These are phyloP conservation scores for Delphinapterus leucas DNA, from an alignment of 2,113 vertebrate genomes.

Conservation along the genomic window DNA sequence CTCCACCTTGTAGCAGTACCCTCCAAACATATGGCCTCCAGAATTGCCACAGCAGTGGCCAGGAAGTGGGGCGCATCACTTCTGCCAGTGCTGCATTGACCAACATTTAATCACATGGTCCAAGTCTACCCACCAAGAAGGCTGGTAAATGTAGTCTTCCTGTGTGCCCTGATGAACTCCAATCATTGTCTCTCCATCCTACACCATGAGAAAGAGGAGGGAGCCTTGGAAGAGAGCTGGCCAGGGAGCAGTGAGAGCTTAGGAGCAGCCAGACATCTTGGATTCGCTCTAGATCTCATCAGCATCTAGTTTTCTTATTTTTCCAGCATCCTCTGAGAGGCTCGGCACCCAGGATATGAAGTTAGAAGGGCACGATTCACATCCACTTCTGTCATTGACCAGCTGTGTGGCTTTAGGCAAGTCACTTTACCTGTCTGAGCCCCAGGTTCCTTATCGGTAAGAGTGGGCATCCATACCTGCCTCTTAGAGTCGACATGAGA, in stretches of 20 bases:
- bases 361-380: not conserved
- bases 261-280: not conserved
- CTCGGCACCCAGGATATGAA: not conserved
- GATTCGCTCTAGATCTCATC: not conserved
- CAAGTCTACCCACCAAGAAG: not conserved
- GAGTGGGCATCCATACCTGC: rapidly evolving
- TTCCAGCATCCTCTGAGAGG: not conserved
- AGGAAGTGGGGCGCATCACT: not conserved
- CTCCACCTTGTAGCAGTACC: not conserved
- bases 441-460: not conserved
- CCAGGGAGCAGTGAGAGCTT: not conserved
- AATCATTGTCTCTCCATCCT: not conserved
- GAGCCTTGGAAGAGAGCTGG: not conserved
- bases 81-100: not conserved
- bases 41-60: not conserved
- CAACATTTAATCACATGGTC: not conserved
- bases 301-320: not conserved
- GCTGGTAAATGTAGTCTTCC: conserved; percentile 5
- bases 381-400: not conserved
- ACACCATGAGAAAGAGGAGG: not conserved
- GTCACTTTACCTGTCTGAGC: not conserved
- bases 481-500: rapidly evolving
- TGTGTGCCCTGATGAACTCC: not conserved
- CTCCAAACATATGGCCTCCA: not conserved
- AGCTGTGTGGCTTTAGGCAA: not conserved